Conservation (phyloP, 2,797 vertebrate genomes). For the Acrocephalus scirpaceus region DNA sequence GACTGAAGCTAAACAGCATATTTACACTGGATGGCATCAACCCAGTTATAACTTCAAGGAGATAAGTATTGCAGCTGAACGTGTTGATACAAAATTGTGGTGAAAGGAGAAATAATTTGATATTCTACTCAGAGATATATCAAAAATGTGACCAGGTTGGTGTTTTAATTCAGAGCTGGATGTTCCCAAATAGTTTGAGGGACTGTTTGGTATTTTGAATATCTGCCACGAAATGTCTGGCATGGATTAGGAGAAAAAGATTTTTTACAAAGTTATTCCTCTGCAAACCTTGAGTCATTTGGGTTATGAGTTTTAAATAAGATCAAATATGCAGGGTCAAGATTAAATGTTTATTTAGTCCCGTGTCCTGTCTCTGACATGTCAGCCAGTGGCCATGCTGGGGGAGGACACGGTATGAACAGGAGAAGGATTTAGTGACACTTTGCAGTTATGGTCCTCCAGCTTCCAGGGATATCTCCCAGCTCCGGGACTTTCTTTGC, state of each 20-base stretch:
- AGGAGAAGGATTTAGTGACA: not conserved
- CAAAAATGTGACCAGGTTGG: not conserved
- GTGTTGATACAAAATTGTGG: not conserved
- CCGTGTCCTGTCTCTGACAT: not conserved
- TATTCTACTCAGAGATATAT: not conserved
- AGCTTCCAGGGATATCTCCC: not conserved
- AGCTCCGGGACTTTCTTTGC: not conserved
- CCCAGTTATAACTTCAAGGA: not conserved
- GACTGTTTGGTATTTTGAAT: not conserved
- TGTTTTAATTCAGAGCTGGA: not conserved
- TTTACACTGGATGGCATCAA: constrained; percentile 4
- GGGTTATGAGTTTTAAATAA: not conserved
- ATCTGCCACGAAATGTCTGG: not conserved
- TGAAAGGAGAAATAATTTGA: not conserved
- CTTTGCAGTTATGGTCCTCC: not conserved
- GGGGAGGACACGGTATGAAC: not conserved
- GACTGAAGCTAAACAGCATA: constrained; percentile 17
- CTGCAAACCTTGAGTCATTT: not conserved
- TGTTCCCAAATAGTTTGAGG: not conserved
- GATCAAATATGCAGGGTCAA: not conserved
- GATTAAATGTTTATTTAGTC: not conserved
- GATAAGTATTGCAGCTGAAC: not conserved
- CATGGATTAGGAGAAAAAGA: not conserved
- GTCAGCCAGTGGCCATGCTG: not conserved
- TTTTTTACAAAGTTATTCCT: not conserved